Evolutionary conservation across 2,888 invertebrate species (phyloP).

Genomic region (Pollenia labialis): DNA sequence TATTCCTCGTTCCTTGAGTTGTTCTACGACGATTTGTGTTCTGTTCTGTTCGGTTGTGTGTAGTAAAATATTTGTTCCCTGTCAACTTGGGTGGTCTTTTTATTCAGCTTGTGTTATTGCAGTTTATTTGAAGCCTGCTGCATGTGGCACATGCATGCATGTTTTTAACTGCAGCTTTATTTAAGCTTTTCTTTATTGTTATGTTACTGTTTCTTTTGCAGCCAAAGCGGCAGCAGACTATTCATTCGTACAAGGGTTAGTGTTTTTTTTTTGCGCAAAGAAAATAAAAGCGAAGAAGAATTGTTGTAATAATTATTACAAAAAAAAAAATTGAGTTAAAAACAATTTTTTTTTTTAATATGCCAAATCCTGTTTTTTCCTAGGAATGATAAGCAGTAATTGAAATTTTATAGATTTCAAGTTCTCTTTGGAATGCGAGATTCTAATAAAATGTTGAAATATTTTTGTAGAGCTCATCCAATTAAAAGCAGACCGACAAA

Average conservation of each 20-base stretch:
- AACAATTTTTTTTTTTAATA: background rate
- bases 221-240: constrained; percentile 30
- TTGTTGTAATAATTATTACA: constrained; percentile 55
- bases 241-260: constrained; percentile 40
- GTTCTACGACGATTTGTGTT: constrained; percentile 61
- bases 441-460: constrained; percentile 10
- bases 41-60: constrained; percentile 56
- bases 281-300: constrained; percentile 36
- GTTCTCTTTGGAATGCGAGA: background rate
- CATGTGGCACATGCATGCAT: constrained; percentile 62
- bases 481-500: background rate
- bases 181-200: constrained; percentile 36
- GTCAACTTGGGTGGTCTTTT: constrained; percentile 82
- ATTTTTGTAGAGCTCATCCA: background rate
- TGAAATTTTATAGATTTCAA: constrained; percentile 23
- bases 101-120: constrained; percentile 53
- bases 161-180: constrained; percentile 58
- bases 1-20: constrained; percentile 25
- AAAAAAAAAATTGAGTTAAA: background rate
- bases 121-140: constrained; percentile 53
- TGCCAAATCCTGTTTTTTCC: constrained; percentile 38
- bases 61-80: constrained; percentile 79
- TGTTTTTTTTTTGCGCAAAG: constrained; percentile 20
- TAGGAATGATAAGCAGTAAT: constrained; percentile 30
- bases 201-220: constrained; percentile 7